Evolutionary conservation across 35 echinoderm and acorn worm species (phyloP), one percentile per base, ranked within the genome.

Genomic region (Heliocidaris tuberculata): DNA sequence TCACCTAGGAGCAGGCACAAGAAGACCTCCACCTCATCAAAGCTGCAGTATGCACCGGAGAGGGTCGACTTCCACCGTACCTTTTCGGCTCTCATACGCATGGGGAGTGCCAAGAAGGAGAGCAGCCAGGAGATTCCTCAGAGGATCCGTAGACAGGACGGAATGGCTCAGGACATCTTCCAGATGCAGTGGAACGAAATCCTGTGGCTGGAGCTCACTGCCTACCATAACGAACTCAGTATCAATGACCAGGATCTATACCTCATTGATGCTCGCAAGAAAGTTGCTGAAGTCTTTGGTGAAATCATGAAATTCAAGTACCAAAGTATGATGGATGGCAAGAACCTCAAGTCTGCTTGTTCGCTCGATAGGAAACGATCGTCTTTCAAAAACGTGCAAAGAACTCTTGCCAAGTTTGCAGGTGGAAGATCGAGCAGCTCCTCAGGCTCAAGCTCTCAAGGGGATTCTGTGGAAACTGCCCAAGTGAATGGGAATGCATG

Each of bases 141-240:
- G 5, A 32, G 49, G 31, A 85, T 93, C 19, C 32, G 49, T n/a
- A 47, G 59, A 16, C 95, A 97, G 48, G 94, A 95, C 17, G 94
- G 94, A 29, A 94, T 90, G 42, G 49, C 65, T 56, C 98, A 96
- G 52, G 95, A 97, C 48, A 85, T 95, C 17, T 96, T 96, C 85
- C 97, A 97, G 59, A 96, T 96, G 31, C 85, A 95, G 49, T 96
- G 96, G 96, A 93, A 95, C 21, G 96, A 97, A 59, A 49, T 99
- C 12, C 50, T 99, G 48, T 99, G 98, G 98, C 94, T 99, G 16
- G 98, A 95, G 85, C 93, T 99, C 52, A 95, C 96, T 32, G 98
- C 98, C 8, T 99, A 92, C 86, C 88, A 95, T 56, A 97, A 96
- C 50, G 87, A 94, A 65, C 47, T 96, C 9, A 88, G 92, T 10